Evolutionary conservation across 1,140 invertebrate genomes (phyloP).

Genomic region (Drosophila gunungcola): DNA sequence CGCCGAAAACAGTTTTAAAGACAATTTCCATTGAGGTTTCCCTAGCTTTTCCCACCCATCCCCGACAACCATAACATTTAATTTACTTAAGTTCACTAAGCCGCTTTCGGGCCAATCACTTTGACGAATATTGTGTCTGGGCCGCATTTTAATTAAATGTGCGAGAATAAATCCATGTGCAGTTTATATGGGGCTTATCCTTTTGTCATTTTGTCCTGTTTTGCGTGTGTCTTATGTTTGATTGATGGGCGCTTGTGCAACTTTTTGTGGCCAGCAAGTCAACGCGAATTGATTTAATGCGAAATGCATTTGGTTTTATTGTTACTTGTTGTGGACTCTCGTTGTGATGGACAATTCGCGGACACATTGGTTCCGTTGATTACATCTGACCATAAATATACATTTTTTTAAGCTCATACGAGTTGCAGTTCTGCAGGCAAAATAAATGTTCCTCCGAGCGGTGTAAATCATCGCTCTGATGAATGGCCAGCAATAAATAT

Average conservation of each 20-base stretch:
- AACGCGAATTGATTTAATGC: slow-evolving; percentile 74
- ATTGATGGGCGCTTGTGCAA: slow-evolving; percentile 42
- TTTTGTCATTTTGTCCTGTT: slow-evolving; percentile 16
- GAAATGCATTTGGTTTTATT: slow-evolving; percentile 54
- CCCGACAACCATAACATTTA: slow-evolving; percentile 58
- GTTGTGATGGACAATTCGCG: slow-evolving; percentile 55
- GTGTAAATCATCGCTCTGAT: slow-evolving; percentile 28
- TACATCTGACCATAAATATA: slow-evolving; percentile 52
- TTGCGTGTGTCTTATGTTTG: slow-evolving; percentile 39
- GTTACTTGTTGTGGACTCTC: slow-evolving; percentile 28
- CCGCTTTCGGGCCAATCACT: slow-evolving; percentile 55
- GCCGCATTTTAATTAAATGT: slow-evolving; percentile 65
- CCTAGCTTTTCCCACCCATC: neutral
- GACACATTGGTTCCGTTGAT: slow-evolving; percentile 49
- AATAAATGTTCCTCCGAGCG: slow-evolving; percentile 11
- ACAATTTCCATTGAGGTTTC: slow-evolving; percentile 46
- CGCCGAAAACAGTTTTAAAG: slow-evolving; percentile 59
- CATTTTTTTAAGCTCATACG: slow-evolving; percentile 42
- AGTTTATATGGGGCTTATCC: slow-evolving; percentile 30
- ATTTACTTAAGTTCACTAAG: slow-evolving; percentile 75
- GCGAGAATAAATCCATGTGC: slow-evolving; percentile 35
- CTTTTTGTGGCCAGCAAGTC: slow-evolving; percentile 50
- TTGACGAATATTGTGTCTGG: slow-evolving; percentile 49
- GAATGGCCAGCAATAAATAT: slow-evolving; percentile 33
- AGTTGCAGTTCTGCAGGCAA: slow-evolving; percentile 6